Conservation (phyloP, 2,888 invertebrate species). For the Pharmacophagus antenor region DNA sequence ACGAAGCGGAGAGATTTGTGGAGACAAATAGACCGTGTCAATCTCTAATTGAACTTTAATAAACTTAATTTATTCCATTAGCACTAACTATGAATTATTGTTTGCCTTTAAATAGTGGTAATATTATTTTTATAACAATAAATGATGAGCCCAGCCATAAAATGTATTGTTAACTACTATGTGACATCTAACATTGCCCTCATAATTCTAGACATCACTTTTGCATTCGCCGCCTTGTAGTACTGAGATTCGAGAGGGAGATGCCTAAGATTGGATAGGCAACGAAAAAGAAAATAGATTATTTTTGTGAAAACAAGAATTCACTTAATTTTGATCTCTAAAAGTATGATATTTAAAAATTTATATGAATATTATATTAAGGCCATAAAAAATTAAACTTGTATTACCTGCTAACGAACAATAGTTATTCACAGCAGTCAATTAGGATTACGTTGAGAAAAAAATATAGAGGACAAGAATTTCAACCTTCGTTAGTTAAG, state of each 20-base stretch:
- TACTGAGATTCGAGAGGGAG: neutral
- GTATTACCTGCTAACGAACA: neutral
- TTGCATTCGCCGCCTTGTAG: conserved; percentile 1
- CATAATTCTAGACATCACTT: neutral
- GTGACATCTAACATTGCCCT: neutral
- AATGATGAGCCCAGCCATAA: too few species aligned
- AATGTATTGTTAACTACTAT: neutral
- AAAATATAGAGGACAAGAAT: neutral
- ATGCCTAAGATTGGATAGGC: neutral
- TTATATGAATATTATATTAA: too few species aligned
- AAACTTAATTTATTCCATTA: conserved; percentile 57
- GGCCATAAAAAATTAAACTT: too few species aligned
- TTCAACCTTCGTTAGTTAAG: neutral
- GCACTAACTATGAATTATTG: conserved; percentile 60
- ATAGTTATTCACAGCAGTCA: conserved; percentile 24
- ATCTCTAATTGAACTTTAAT: conserved; percentile 73
- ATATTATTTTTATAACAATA: too few species aligned
- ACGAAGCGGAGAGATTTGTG: conserved; percentile 54
- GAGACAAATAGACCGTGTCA: conserved; percentile 62
- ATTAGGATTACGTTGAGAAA: conserved; percentile 36
- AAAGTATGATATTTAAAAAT: too few species aligned
- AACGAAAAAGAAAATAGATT: too few species aligned
- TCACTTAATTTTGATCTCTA: too few species aligned
- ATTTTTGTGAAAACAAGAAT: too few species aligned
- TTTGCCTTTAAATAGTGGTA: conserved; percentile 31